Percentiles rank a stretch among this genome's conserved stretches.
Evolutionary conservation across 2,797 vertebrate genomes (phyloP).

Genomic region (Paramormyrops hopkinsi): DNA sequence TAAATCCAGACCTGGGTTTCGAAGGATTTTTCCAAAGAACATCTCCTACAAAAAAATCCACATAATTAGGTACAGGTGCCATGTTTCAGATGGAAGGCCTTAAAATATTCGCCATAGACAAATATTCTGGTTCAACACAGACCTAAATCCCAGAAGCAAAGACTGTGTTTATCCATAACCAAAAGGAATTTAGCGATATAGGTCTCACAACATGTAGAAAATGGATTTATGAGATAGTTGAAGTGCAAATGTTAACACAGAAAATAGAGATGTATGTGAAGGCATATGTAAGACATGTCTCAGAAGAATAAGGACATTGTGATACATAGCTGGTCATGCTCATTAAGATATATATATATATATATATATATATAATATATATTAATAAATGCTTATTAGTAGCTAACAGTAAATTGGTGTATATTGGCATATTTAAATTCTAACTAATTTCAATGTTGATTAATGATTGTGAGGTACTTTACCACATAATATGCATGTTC

Average conservation of each 20-base stretch:
- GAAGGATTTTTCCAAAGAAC: background rate
- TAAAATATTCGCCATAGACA: background rate
- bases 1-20: background rate
- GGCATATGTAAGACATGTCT: background rate
- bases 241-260: background rate
- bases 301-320: background rate
- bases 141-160: background rate
- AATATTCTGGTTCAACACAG: background rate
- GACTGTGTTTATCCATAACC: background rate
- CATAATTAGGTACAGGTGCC: background rate
- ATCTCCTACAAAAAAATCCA: background rate
- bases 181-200: background rate
- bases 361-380: background rate
- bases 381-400: background rate
- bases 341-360: background rate
- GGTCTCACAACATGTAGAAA: background rate
- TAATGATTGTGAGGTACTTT: background rate
- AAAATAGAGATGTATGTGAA: background rate
- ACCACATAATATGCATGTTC: background rate
- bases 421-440: background rate
- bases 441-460: background rate
- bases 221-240: background rate
- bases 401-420: background rate
- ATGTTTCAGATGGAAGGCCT: background rate
- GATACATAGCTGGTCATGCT: no score